Percentiles rank a stretch among this genome's conserved stretches.
phyloP scores from a whole-genome alignment of 2,888 invertebrate species.

The Scaptomyza caliginosa region DNA sequence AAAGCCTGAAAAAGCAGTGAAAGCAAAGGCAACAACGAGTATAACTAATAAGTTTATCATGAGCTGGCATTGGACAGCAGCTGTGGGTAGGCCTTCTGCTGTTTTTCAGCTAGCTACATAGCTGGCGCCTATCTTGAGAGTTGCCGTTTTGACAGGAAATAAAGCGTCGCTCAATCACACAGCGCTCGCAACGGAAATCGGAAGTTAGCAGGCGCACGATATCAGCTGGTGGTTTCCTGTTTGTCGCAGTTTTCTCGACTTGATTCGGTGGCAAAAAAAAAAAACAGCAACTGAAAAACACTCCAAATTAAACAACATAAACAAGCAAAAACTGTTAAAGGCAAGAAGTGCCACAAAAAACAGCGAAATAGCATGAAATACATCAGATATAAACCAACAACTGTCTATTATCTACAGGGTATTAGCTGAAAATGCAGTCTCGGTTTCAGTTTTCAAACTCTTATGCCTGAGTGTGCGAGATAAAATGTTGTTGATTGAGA shows the following conservation, averaged over 20 bases:
- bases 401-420: constrained; percentile 3
- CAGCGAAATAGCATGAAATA: no score
- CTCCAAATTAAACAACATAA: constrained; percentile 7
- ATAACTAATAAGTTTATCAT: constrained; percentile 69
- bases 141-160: constrained; percentile 67
- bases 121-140: constrained; percentile 49
- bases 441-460: neutral
- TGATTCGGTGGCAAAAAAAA: constrained; percentile 5
- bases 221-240: constrained; percentile 69
- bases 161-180: constrained; percentile 71
- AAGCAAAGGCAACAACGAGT: constrained; percentile 18
- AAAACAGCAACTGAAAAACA: no score
- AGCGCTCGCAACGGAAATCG: constrained; percentile 69
- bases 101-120: neutral
- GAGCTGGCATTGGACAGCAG: constrained; percentile 32
- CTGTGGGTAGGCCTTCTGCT: neutral
- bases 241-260: constrained; percentile 33
- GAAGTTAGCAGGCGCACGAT: constrained; percentile 76
- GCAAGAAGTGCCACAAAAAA: neutral
- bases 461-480: constrained; percentile 57
- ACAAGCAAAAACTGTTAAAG: neutral
- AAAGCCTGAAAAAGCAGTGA: no score
- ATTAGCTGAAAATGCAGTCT: constrained; percentile 2
- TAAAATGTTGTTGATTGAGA: constrained; percentile 76
- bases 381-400: neutral